phyloP scores from a whole-genome alignment of 2,113 vertebrate species.

The Gobio gobio region DNA sequence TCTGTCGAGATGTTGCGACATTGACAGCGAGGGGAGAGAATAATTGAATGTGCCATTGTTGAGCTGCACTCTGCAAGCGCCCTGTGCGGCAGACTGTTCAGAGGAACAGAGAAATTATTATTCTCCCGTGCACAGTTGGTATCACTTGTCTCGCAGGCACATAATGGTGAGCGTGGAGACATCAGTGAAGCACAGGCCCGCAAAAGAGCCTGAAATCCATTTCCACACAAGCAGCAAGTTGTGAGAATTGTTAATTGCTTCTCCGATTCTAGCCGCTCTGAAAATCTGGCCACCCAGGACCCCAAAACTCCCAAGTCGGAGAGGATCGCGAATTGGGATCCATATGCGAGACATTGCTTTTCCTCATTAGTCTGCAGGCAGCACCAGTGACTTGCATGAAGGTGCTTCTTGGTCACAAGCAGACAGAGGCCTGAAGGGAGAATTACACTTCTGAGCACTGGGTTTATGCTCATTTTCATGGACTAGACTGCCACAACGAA shows the following conservation, averaged over 20 bases:
- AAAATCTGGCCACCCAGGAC: constrained; percentile 55
- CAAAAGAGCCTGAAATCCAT: constrained; percentile 31
- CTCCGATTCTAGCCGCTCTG: constrained; percentile 41
- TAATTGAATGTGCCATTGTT: constrained; percentile 52
- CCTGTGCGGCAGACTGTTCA: constrained; percentile 10
- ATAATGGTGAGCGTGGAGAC: constrained; percentile 30
- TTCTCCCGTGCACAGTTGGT: constrained; percentile 42
- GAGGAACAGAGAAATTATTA: constrained; percentile 45
- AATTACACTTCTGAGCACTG: constrained; percentile 50
- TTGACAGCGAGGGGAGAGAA: constrained; percentile 44
- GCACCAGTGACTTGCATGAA: constrained; percentile 54
- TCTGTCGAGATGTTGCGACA: constrained; percentile 31
- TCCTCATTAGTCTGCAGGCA: constrained; percentile 65
- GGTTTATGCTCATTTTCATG: constrained; percentile 52
- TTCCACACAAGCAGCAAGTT: constrained; percentile 27
- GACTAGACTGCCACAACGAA: constrained; percentile 4
- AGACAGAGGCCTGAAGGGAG: constrained; percentile 62
- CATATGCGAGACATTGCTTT: constrained; percentile 60
- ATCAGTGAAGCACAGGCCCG: background rate
- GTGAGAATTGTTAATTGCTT: constrained; percentile 49
- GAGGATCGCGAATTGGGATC: constrained; percentile 52
- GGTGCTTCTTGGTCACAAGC: constrained; percentile 59
- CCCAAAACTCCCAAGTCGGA: constrained; percentile 52
- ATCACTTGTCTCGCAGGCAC: constrained; percentile 40
- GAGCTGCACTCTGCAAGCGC: background rate